Conservation (phyloP, 2,888 invertebrate species). For the Stegana nigrithorax region DNA sequence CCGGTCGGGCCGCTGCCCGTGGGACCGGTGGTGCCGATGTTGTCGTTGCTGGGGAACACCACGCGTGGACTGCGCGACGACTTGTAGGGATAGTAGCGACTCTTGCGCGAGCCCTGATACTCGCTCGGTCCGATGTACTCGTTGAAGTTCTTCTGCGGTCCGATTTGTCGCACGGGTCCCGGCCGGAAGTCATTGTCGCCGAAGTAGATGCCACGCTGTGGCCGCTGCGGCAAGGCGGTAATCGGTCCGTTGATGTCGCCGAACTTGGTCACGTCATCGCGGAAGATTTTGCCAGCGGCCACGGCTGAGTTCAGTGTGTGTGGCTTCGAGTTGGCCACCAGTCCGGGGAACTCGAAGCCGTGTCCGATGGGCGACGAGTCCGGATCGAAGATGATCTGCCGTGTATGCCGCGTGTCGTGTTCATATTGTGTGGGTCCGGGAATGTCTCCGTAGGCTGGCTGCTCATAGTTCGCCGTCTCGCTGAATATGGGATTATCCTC, state of each 20-base stretch:
- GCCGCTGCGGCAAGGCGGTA: conserved; percentile 63
- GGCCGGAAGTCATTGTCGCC: conserved; percentile 63
- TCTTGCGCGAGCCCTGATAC: conserved; percentile 63
- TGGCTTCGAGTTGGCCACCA: conserved; percentile 62
- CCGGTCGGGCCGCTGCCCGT: conserved; percentile 51
- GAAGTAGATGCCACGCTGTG: conserved; percentile 63
- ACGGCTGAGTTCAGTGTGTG: conserved; percentile 55
- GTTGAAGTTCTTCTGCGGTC: conserved; percentile 66
- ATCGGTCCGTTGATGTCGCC: conserved; percentile 68
- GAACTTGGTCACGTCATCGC: conserved; percentile 69
- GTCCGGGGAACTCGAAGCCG: conserved; percentile 65
- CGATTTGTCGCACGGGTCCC: conserved; percentile 51
- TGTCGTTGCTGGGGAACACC: conserved; percentile 67
- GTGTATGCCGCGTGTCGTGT: conserved; percentile 60
- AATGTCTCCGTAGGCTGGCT: conserved; percentile 62
- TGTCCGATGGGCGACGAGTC: conserved; percentile 49
- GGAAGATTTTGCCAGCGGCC: conserved; percentile 57
- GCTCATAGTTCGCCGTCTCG: conserved; percentile 57
- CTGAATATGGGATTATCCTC: conserved; percentile 65
- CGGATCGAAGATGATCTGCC: conserved; percentile 61
- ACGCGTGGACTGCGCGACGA: conserved; percentile 68
- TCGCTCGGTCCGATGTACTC: conserved; percentile 62
- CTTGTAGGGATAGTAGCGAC: conserved; percentile 66
- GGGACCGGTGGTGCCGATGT: conserved; percentile 63
- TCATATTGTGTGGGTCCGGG: conserved; percentile 45